Evolutionary conservation across 2,888 invertebrate genomes (phyloP).

Genomic region (Myopa testacea): DNA sequence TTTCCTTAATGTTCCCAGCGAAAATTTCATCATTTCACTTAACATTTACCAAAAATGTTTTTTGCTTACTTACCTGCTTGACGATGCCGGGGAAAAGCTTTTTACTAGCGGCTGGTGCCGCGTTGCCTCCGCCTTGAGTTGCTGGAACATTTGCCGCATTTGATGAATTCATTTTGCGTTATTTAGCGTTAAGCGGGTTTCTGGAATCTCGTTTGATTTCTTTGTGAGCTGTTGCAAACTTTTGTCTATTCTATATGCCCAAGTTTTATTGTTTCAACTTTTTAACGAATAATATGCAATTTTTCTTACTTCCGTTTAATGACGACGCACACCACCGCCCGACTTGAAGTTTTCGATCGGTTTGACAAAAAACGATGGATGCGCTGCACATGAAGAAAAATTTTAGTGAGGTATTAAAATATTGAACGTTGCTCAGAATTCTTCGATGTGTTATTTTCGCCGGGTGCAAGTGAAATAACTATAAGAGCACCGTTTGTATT

Average conservation of each 20-base stretch:
- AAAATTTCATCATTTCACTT: slow-evolving; percentile 13
- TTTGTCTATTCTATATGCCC: not conserved
- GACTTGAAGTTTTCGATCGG: slow-evolving; percentile 49
- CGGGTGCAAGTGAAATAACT: not conserved
- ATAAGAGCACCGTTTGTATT: no score
- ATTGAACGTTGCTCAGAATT: slow-evolving; percentile 11
- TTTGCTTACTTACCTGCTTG: slow-evolving; percentile 63
- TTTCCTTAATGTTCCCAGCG: slow-evolving; percentile 29
- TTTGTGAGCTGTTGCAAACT: slow-evolving; percentile 5
- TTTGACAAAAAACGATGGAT: slow-evolving; percentile 46
- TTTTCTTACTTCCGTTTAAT: slow-evolving; percentile 19
- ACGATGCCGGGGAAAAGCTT: slow-evolving; percentile 63
- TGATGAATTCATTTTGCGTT: slow-evolving; percentile 58
- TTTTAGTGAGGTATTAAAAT: slow-evolving; percentile 11
- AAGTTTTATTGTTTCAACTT: not conserved
- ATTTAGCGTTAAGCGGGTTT: slow-evolving; percentile 54
- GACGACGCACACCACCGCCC: slow-evolving; percentile 47
- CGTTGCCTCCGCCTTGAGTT: slow-evolving; percentile 53
- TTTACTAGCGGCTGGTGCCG: slow-evolving; percentile 55
- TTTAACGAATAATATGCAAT: slow-evolving; percentile 23
- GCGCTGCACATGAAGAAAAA: not conserved
- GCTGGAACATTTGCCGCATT: slow-evolving; percentile 61
- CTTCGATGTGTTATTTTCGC: not conserved
- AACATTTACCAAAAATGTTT: not conserved
- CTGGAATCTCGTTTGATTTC: slow-evolving; percentile 36